Conservation (phyloP, 2,113 vertebrate species). For the Pteropus alecto region DNA sequence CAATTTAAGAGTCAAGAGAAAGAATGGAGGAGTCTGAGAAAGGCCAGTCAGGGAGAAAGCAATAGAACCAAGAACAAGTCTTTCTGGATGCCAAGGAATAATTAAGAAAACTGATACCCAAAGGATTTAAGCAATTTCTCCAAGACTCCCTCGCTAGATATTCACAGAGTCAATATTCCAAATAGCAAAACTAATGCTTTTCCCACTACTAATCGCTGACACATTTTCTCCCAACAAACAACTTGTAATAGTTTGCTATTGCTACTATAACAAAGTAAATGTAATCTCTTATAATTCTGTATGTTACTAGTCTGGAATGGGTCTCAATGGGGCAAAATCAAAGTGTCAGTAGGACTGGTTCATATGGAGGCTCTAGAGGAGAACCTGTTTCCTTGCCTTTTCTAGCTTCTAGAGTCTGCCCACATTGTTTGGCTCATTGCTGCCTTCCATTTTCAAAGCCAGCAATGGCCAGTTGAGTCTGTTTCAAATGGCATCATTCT, state of each 20-base stretch:
- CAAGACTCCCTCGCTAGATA: background rate
- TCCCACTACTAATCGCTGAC: background rate
- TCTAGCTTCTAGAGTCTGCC: background rate
- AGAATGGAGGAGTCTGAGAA: background rate
- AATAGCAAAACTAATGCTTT: background rate
- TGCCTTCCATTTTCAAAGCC: background rate
- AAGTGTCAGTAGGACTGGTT: background rate
- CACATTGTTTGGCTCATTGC: background rate
- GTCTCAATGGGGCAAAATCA: background rate
- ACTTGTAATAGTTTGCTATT: background rate
- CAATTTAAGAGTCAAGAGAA: background rate
- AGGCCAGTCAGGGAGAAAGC: background rate
- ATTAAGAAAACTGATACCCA: background rate
- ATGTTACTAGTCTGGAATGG: background rate
- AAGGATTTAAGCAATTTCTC: background rate
- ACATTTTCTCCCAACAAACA: background rate
- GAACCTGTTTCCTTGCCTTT: background rate
- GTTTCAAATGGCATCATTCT: background rate
- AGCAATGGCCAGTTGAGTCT: background rate
- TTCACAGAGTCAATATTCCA: background rate
- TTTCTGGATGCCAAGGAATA: background rate
- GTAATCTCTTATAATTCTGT: background rate
- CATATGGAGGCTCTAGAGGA: background rate
- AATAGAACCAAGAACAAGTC: background rate
- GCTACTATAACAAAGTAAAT: background rate